Conservation (phyloP, 2,113 vertebrate species). For the Pterocles burchelli region DNA sequence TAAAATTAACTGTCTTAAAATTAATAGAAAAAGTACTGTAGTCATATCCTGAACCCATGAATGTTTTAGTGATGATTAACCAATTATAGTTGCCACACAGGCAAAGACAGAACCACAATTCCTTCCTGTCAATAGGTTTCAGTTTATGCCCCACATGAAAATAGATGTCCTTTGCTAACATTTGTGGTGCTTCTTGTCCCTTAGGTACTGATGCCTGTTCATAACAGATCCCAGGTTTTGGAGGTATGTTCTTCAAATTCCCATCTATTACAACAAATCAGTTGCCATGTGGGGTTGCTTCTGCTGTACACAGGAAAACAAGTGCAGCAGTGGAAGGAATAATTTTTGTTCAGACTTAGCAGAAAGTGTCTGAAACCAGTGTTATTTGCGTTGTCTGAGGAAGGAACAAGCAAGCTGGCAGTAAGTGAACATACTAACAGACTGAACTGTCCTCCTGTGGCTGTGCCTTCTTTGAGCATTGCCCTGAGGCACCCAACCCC, state of each 20-base stretch:
- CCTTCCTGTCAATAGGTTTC: neutral
- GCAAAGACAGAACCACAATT: neutral
- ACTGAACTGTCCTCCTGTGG: neutral
- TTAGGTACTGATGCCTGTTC: neutral
- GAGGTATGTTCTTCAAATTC: neutral
- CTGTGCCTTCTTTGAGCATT: neutral
- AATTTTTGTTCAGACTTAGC: accelerated
- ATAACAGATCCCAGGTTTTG: neutral
- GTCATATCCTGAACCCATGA: neutral
- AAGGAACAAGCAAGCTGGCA: neutral
- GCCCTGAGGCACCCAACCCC: neutral
- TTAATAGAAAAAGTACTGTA: neutral
- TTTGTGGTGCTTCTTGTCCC: neutral
- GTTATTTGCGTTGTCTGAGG: neutral
- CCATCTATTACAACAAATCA: neutral
- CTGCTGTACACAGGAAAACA: neutral
- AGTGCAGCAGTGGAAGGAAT: neutral
- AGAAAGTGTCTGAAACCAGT: neutral
- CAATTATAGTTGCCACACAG: neutral
- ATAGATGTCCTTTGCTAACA: too few species aligned
- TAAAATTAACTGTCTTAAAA: neutral
- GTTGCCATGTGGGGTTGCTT: neutral
- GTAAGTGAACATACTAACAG: neutral
- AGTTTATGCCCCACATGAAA: neutral
- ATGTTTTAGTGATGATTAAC: neutral